These are phyloP conservation scores for Leptobrachium leishanense DNA, from an alignment of 2,113 vertebrate species.

Conservation along the genomic window DNA sequence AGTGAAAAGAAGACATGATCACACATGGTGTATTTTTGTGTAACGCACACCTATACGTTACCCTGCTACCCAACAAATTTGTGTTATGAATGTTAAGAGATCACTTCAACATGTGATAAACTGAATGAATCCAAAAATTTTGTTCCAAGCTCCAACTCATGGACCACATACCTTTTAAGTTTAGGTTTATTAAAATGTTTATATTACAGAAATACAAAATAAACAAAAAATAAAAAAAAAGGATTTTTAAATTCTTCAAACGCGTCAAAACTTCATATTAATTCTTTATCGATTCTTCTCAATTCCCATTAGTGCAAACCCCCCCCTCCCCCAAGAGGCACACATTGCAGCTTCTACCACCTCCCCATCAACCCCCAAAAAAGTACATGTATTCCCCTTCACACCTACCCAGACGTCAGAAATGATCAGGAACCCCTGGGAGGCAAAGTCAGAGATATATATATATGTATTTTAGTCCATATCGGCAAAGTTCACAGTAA, in stretches of 20 bases:
- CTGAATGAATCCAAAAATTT: too few relatives aligned
- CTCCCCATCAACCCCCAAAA: neutral
- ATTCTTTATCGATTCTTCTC: conserved; percentile 8
- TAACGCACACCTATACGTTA: too few relatives aligned
- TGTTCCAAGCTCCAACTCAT: neutral
- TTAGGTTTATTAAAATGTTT: conserved; percentile 35
- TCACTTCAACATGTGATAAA: too few relatives aligned
- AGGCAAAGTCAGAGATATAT: conserved; percentile 18
- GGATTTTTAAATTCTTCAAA: neutral
- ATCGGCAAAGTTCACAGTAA: conserved; percentile 12
- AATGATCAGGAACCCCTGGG: conserved; percentile 19
- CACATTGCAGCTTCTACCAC: neutral
- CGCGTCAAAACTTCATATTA: conserved; percentile 23
- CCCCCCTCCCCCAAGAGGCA: conserved; percentile 17
- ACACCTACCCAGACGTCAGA: conserved; percentile 9
- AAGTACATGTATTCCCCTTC: neutral
- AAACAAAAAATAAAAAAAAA: conserved; percentile 24
- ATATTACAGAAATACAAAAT: conserved; percentile 48
- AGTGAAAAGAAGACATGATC: too few relatives aligned
- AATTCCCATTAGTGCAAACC: conserved; percentile 26
- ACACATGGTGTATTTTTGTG: too few relatives aligned
- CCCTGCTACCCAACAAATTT: too few relatives aligned
- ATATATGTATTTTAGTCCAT: conserved; percentile 1
- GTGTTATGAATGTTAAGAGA: too few relatives aligned
- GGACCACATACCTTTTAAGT: neutral